phyloP scores from a whole-genome alignment of 2,797 vertebrate species.

The Phrynocephalus guinanensis region DNA sequence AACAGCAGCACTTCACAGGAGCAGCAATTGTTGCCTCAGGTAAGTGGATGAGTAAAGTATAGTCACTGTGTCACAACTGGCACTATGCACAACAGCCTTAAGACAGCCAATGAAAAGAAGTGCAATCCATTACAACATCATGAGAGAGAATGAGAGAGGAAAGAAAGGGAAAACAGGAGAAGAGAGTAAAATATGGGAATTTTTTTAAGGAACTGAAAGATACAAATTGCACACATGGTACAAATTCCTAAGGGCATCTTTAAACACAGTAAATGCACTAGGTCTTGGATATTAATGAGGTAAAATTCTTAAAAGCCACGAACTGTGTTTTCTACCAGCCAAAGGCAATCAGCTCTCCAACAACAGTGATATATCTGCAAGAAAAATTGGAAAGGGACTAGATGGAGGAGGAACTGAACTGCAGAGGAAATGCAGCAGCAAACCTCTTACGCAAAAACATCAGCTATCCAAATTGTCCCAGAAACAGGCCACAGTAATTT shows the following conservation, averaged over 20 bases:
- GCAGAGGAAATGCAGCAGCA: background rate
- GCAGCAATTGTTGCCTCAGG: background rate
- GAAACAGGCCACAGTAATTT: background rate
- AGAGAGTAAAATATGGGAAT: background rate
- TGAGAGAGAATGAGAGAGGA: fast-evolving
- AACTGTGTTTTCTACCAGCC: background rate
- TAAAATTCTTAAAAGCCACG: constrained; percentile 35
- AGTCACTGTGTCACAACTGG: fast-evolving
- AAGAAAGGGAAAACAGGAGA: no score
- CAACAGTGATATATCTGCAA: background rate
- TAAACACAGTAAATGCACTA: constrained; percentile 27
- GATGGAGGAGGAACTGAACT: background rate
- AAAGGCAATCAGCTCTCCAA: constrained; percentile 7
- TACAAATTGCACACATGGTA: constrained; percentile 21
- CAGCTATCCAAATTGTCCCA: background rate
- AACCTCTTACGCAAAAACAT: background rate
- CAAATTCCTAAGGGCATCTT: background rate
- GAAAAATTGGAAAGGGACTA: background rate
- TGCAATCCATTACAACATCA: fast-evolving
- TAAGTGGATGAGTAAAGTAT: fast-evolving
- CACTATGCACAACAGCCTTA: background rate
- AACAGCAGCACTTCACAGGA: constrained; percentile 31
- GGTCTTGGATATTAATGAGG: constrained; percentile 39
- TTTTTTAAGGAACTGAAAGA: constrained; percentile 5
- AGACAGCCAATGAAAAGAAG: background rate